These are phyloP conservation scores for Patella vulgata DNA, from an alignment of 1,140 invertebrate genomes.

Conservation along the genomic window DNA sequence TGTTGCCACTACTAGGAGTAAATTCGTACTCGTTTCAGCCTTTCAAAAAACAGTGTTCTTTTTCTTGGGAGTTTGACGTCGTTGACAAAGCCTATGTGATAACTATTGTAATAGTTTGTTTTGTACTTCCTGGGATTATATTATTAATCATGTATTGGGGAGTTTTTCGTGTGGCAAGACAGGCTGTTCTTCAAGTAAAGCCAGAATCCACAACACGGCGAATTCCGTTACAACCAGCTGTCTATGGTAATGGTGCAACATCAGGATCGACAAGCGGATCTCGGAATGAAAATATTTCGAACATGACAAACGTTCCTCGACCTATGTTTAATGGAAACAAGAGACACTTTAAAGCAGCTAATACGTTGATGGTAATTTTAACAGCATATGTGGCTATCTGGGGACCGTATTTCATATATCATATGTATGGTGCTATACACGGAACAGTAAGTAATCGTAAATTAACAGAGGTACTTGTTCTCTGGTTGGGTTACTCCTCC, in stretches of 20 bases:
- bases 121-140: slow-evolving; percentile 22
- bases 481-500: slow-evolving; percentile 25
- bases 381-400: slow-evolving; percentile 19
- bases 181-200: slow-evolving; percentile 12
- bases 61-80: slow-evolving; percentile 9
- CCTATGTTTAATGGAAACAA: not conserved
- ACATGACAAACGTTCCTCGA: not conserved
- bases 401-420: slow-evolving; percentile 27
- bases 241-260: no score
- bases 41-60: slow-evolving; percentile 16
- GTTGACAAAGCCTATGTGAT: slow-evolving; percentile 3
- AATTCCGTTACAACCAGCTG: no score
- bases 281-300: no score
- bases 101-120: slow-evolving; percentile 11
- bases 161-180: slow-evolving; percentile 24
- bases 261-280: no score
- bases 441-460: not conserved
- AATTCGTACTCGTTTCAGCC: slow-evolving; percentile 12
- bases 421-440: slow-evolving; percentile 1
- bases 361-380: slow-evolving; percentile 26
- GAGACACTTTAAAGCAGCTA: slow-evolving; percentile 24
- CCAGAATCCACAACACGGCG: slow-evolving; percentile 1
- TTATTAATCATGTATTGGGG: slow-evolving; percentile 22
- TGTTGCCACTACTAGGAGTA: slow-evolving; percentile 13
- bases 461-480: slow-evolving; percentile 3